Conservation (phyloP, 2,113 vertebrate species). For the Nothoprocta perdicaria region DNA sequence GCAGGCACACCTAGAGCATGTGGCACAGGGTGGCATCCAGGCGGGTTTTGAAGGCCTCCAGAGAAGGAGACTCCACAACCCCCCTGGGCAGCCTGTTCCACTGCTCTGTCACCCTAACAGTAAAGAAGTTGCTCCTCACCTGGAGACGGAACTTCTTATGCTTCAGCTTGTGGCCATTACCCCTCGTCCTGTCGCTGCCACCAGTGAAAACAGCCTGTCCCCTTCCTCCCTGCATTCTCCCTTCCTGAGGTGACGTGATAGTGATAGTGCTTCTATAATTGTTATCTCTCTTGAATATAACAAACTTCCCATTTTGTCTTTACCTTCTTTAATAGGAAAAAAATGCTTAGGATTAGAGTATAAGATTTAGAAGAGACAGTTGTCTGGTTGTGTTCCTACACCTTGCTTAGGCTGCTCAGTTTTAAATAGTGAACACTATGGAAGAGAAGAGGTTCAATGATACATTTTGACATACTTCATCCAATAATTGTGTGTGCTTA, state of each 20-base stretch:
- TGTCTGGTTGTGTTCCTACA: background rate
- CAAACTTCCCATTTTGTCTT: background rate
- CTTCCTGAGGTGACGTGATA: background rate
- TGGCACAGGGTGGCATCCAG: too few species aligned
- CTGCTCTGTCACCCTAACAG: too few species aligned
- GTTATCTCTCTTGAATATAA: background rate
- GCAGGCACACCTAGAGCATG: too few species aligned
- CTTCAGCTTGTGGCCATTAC: too few species aligned
- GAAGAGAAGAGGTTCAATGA: background rate
- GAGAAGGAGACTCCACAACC: too few species aligned
- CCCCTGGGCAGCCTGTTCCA: too few species aligned
- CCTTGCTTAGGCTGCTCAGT: fast-evolving
- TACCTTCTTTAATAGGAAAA: background rate
- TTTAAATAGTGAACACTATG: background rate
- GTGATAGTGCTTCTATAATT: background rate
- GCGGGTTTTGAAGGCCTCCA: too few species aligned
- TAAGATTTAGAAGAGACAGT: background rate
- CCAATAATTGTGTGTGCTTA: background rate
- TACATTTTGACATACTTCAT: background rate
- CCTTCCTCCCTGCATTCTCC: too few species aligned
- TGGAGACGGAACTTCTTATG: too few species aligned
- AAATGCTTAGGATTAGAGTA: background rate
- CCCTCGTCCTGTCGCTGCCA: too few species aligned
- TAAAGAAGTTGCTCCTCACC: too few species aligned
- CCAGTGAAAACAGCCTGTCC: too few species aligned